These are phyloP conservation scores for Pseudomyrmex cubaensis DNA, from an alignment of 1,140 invertebrate genomes.

Conservation along the genomic window DNA sequence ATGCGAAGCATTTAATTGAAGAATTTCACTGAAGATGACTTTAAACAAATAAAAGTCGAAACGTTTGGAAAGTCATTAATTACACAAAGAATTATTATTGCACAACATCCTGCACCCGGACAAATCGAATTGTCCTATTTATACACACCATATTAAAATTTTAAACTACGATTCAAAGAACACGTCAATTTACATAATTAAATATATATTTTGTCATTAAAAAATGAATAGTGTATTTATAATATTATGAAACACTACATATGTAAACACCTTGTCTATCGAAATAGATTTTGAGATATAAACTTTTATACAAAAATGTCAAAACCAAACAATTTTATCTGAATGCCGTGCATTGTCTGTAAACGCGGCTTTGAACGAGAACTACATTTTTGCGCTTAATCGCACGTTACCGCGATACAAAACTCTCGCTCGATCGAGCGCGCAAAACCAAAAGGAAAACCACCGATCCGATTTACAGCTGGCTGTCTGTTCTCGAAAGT, in stretches of 20 bases:
- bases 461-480: constrained; percentile 21
- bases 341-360: background rate
- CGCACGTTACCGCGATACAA: background rate
- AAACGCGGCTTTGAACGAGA: background rate
- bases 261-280: background rate
- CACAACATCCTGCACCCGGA: no score
- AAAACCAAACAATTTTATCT: background rate
- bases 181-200: background rate
- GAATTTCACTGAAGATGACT: no score
- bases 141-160: no score
- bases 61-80: no score
- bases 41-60: no score
- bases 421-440: background rate
- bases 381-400: constrained; percentile 1
- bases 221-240: no score
- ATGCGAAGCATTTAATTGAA: no score
- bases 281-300: no score
- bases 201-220: background rate
- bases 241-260: background rate
- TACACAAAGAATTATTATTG: no score
- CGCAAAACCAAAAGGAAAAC: background rate
- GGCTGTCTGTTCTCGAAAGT: constrained; percentile 7
- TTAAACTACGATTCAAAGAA: no score
- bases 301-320: no score
- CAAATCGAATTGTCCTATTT: no score